A percentile compares a stretch with the other conserved stretches of the same genome.
Evolutionary conservation across 1,140 invertebrate genomes (phyloP).

Genomic region (Heliothis virescens): DNA sequence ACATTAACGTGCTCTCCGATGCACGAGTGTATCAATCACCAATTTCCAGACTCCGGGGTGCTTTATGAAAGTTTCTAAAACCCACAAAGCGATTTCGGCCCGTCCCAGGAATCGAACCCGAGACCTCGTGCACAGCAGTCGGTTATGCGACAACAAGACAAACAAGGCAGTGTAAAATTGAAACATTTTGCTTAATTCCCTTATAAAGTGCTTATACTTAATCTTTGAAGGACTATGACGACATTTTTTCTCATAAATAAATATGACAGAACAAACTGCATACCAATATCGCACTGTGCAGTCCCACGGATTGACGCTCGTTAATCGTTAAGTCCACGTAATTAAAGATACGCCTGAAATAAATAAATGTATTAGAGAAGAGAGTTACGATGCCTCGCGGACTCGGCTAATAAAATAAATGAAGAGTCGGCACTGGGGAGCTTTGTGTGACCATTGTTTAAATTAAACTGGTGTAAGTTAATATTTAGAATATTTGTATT

Average conservation of each 20-base stretch:
- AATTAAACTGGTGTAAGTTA: conserved; percentile 47
- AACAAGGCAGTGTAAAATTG: too few species aligned
- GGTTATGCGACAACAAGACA: too few species aligned
- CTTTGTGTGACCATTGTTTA: conserved; percentile 27
- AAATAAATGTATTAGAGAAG: conserved; percentile 73
- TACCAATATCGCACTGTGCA: conserved; percentile 37
- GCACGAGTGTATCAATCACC: too few species aligned
- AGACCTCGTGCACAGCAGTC: too few species aligned
- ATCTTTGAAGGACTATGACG: background rate
- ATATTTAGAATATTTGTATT: too few species aligned
- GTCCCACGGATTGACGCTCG: conserved; percentile 59
- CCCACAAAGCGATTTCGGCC: too few species aligned
- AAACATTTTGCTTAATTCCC: too few species aligned
- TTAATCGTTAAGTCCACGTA: conserved; percentile 65
- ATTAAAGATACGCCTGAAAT: conserved; percentile 69
- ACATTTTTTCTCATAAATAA: background rate
- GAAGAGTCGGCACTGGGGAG: conserved; percentile 62
- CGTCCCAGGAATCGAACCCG: too few species aligned
- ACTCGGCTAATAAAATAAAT: conserved; percentile 77
- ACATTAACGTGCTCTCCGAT: too few species aligned
- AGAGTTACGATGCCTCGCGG: conserved; percentile 73
- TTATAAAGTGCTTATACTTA: too few species aligned
- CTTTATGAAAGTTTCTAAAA: too few species aligned
- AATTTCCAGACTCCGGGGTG: too few species aligned
- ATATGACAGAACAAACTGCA: background rate